Base-by-base conservation (phyloP, 2,797 vertebrate genomes). In the Danio choprae region DNA sequence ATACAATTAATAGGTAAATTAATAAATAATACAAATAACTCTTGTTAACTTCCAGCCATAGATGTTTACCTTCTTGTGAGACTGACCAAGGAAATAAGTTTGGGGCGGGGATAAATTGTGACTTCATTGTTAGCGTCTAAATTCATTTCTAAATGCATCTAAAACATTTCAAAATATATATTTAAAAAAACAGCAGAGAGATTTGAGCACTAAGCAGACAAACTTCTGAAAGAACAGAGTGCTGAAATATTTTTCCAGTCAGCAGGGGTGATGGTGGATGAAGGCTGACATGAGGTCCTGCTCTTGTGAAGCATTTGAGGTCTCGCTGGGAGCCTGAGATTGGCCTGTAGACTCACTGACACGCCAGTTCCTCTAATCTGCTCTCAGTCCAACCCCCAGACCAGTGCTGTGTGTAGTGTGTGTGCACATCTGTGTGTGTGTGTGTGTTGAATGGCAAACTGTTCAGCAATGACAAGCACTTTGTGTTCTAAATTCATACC, bases 331-430 rank as follows among this genome's bases (percentile, higher is more conserved):
- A 12, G 48, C 8, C n/a, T n/a, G 29, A 29, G 29, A 29, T 29
- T 29, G 40, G 41, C 76, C 64, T 18, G 43, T 75, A 64, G 77
- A 38, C 76, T 59, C 22, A 20, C 64, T 73, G 82, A 80, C 80
- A 82, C 71, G 72, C 74, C 43, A 40, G 16, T 58, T 77, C 74
- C 74, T 53, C 77, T 82, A 82, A 68, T 80, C 80, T 59, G 46
- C 74, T 70, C 77, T 84, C 84, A 82, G 20, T 63, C 60, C 82
- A 87, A 84, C 86, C 86, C 82, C 84, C 80, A 87, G 81, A 81
- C 44, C 44, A 7, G 29, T 4, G 8, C 15, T 10, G 36, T 56
- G 1, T 29, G 29, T 29, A n/a, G 10, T 50, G 8, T 50, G 8
- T 50, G 3, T 51, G 10, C 51, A 1, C 51, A 10, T 51, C 10